phyloP scores from a whole-genome alignment of 2,888 invertebrate species.

The Eilema griseolum region DNA sequence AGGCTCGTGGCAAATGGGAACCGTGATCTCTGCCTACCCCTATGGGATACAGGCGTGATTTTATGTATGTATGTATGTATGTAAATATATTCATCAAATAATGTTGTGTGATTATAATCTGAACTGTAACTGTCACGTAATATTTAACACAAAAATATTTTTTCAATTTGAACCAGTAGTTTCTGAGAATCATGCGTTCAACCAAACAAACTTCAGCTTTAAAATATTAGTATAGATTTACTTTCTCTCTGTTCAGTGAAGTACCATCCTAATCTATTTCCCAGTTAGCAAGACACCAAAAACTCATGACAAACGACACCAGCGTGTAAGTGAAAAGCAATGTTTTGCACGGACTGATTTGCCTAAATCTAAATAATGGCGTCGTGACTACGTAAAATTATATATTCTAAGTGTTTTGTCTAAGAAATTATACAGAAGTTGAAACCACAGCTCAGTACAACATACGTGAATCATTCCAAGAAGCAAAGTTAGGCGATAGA shows the following conservation, averaged over 20 bases:
- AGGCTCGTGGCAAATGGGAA: too few species aligned
- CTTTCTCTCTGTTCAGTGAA: neutral
- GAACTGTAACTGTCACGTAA: too few species aligned
- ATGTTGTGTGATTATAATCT: too few species aligned
- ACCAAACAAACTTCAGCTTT: too few species aligned
- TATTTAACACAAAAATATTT: too few species aligned
- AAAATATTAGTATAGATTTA: too few species aligned
- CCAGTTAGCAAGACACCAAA: slow-evolving; percentile 63
- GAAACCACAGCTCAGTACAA: slow-evolving; percentile 35
- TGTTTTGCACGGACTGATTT: slow-evolving; percentile 80
- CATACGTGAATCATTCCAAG: slow-evolving; percentile 35
- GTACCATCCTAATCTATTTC: slow-evolving; percentile 38
- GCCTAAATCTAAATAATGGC: slow-evolving; percentile 84
- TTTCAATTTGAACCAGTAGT: too few species aligned
- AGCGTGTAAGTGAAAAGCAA: slow-evolving; percentile 80
- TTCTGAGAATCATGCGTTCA: too few species aligned
- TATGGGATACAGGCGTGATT: too few species aligned
- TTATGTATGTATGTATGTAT: too few species aligned
- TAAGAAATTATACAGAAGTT: slow-evolving; percentile 65
- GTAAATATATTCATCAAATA: too few species aligned
- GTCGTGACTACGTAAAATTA: slow-evolving; percentile 72
- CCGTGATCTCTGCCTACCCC: too few species aligned
- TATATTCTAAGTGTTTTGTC: slow-evolving; percentile 72
- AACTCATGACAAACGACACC: slow-evolving; percentile 77
- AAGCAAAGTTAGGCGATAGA: neutral